Base-by-base conservation (phyloP, 2,113 vertebrate species). In the Xenopus tropicalis region DNA sequence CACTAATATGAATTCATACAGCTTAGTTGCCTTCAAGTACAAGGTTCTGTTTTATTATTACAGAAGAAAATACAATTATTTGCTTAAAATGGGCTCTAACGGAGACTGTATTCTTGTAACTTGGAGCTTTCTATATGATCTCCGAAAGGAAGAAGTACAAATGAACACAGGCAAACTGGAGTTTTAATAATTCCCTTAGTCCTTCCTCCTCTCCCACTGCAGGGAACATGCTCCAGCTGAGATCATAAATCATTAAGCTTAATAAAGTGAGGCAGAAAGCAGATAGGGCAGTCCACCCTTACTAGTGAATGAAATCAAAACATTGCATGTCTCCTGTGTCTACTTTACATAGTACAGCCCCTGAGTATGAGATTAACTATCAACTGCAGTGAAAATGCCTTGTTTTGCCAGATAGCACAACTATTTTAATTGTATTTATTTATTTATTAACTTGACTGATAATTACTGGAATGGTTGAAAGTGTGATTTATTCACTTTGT, bases 331-430 rank as follows among this genome's bases (percentile, higher is more conserved):
- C 72, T 75, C 66, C 46, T 56, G 65, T 62, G 66, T 69, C 25
- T 54, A 75, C 42, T 75, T 75, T 69, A 75, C 72, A 75, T 75
- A 69, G 54, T 75, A 44, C 65, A 75, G 72, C 69, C 46, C 72
- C 48, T 14, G 8, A 62, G 20, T 59, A 62, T 21, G 25, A 54
- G 72, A 75, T 75, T 75, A 62, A 57, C 66, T 69, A 69, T 75
- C 72, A 69, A 43, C 54, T 24, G 57, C 65, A 61, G 66, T 68
- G 13, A 24, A 69, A 69, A 75, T 29, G 17, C 58, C 25, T 54
- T 54, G 17, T 23, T 10, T 42, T 75, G 43, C 14, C 25, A n/a
- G 4, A 48, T 48, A 14, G 46, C 46, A 48, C 46, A 48, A 48
- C 46, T 17, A 48, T 48, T 48, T 48, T 48, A 48, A 37, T 17